Conservation (phyloP, 2,888 invertebrate species). For the Tiliacea citrago region DNA sequence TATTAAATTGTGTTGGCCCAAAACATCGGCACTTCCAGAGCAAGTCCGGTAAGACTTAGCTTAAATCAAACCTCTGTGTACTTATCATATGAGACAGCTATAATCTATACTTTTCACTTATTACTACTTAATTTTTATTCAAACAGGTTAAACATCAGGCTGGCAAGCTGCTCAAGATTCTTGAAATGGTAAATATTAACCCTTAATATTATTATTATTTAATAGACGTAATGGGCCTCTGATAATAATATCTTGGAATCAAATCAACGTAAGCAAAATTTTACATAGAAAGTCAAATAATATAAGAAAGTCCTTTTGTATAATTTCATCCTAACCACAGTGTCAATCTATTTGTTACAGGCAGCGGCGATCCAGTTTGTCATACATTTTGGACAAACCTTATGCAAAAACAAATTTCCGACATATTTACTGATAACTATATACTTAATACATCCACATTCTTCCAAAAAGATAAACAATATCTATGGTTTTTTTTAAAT, state of each 20-base stretch:
- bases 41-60: too few species aligned
- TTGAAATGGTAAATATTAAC: not conserved
- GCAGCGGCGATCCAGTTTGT: not conserved
- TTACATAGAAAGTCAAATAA: not conserved
- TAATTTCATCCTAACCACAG: not conserved
- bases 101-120: too few species aligned
- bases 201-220: not conserved
- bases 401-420: slow-evolving; percentile 5
- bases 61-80: too few species aligned
- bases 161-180: not conserved
- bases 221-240: not conserved
- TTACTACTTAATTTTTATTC: not conserved
- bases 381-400: not conserved
- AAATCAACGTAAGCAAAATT: not conserved
- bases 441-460: not conserved
- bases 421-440: not conserved
- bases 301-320: not conserved
- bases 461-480: not conserved
- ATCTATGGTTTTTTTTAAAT: not conserved
- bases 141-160: not conserved
- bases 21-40: too few species aligned
- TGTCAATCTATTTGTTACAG: slow-evolving; percentile 16
- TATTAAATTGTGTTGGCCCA: too few species aligned
- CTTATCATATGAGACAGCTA: too few species aligned
- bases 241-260: not conserved